These are phyloP conservation scores for Macrochelys suwanniensis DNA, from an alignment of 2,797 vertebrate species.

Conservation along the genomic window DNA sequence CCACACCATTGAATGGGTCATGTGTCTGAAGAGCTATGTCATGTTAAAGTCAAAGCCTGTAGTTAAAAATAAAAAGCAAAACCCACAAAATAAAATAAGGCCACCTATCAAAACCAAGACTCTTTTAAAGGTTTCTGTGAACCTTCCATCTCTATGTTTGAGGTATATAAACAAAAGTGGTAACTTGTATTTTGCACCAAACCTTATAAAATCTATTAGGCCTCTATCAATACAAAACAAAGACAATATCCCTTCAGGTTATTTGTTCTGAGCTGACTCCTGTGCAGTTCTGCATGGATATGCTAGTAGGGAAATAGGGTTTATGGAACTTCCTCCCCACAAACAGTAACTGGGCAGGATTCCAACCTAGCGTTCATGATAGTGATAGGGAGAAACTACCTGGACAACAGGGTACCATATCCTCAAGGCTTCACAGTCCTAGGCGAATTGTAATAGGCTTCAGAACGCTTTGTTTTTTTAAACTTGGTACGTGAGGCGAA, in stretches of 20 bases:
- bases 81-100: constrained; percentile 24
- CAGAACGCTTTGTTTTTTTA: neutral
- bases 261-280: neutral
- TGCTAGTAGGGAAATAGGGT: constrained; percentile 11
- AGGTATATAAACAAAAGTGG: neutral
- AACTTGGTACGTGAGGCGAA: neutral
- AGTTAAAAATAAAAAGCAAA: neutral
- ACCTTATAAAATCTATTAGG: neutral
- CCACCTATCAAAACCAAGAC: neutral
- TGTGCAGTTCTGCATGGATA: neutral
- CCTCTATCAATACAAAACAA: constrained; percentile 19
- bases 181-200: constrained; percentile 13
- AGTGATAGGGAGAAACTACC: neutral
- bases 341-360: neutral
- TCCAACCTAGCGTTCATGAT: neutral
- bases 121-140: neutral
- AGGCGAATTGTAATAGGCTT: rapidly evolving
- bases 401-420: neutral
- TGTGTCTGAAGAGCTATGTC: constrained; percentile 48
- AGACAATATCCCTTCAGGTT: constrained; percentile 21
- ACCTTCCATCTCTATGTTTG: constrained; percentile 1
- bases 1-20: constrained; percentile 54
- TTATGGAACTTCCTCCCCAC: neutral
- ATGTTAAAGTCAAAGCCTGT: constrained; percentile 3
- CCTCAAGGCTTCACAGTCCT: neutral